phyloP scores from a whole-genome alignment of 2,888 invertebrate species.

The Agapostemon virescens region DNA sequence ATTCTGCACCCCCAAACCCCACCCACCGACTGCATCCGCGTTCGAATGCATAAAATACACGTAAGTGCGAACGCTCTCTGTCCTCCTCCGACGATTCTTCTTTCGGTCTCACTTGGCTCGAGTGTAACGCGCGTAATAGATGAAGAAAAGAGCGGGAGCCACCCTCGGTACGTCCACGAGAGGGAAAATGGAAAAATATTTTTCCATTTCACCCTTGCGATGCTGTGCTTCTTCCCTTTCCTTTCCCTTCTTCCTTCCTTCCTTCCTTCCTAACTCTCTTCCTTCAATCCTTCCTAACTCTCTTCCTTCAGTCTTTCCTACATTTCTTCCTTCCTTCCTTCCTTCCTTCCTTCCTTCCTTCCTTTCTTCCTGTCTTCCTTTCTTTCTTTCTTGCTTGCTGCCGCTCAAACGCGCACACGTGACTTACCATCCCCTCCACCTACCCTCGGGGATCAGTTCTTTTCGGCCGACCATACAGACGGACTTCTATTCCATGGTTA shows the following conservation, averaged over 20 bases:
- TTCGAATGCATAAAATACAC: slow-evolving; percentile 72
- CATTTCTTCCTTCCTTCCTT: background rate
- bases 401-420: slow-evolving; percentile 27
- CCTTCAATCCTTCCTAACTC: background rate
- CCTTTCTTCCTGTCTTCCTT: background rate
- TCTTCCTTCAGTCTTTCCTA: background rate
- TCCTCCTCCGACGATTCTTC: slow-evolving; percentile 41
- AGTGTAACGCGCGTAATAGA: slow-evolving; percentile 66
- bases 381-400: background rate
- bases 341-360: background rate
- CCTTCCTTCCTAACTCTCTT: background rate
- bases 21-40: slow-evolving; percentile 57
- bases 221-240: slow-evolving; percentile 17
- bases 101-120: slow-evolving; percentile 58
- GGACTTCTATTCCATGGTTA: slow-evolving; percentile 21
- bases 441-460: slow-evolving; percentile 46
- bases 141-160: slow-evolving; percentile 55
- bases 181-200: slow-evolving; percentile 73
- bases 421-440: background rate
- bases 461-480: slow-evolving; percentile 32
- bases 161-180: slow-evolving; percentile 33
- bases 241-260: background rate
- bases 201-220: slow-evolving; percentile 67
- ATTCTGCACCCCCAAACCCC: slow-evolving; percentile 8
- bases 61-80: slow-evolving; percentile 66